Conservation (phyloP, 1,140 invertebrate species). For the Drosophila arawakana region DNA sequence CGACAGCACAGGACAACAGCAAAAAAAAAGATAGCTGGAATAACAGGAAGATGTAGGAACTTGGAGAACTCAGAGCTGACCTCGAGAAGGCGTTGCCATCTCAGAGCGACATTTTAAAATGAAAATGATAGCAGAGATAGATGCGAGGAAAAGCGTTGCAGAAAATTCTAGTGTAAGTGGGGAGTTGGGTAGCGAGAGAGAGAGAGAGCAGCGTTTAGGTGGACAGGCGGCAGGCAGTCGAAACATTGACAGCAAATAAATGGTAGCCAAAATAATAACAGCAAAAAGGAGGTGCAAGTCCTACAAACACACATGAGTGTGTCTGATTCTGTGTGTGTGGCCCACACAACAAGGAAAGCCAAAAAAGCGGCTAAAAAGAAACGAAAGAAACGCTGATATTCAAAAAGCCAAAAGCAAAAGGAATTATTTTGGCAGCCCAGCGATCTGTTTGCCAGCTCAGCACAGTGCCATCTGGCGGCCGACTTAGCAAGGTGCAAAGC, state of each 20-base stretch:
- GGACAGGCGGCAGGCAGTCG: constrained; percentile 48
- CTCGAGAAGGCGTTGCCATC: constrained; percentile 61
- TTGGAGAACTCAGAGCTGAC: constrained; percentile 46
- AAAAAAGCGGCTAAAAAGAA: too few relatives aligned
- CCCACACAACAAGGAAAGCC: neutral
- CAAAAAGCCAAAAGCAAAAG: constrained; percentile 27
- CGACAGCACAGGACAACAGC: neutral
- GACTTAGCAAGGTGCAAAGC: constrained; percentile 36
- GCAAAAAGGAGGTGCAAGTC: constrained; percentile 66
- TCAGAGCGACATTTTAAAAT: constrained; percentile 79
- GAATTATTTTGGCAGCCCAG: constrained; percentile 48
- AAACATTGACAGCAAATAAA: constrained; percentile 83
- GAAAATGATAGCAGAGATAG: constrained; percentile 71
- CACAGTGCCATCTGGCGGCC: constrained; percentile 37
- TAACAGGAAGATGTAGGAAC: constrained; percentile 51
- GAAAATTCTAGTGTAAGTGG: constrained; percentile 24
- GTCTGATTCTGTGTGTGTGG: constrained; percentile 10
- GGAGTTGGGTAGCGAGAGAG: constrained; percentile 47
- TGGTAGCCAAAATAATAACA: constrained; percentile 82
- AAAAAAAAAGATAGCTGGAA: constrained; percentile 39
- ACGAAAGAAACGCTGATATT: constrained; percentile 34
- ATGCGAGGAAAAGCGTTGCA: constrained; percentile 26
- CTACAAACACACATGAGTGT: constrained; percentile 16
- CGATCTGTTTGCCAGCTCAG: constrained; percentile 12
- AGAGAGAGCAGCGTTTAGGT: neutral